Evolutionary conservation across 2,888 invertebrate genomes (phyloP).

Genomic region (Petrolisthes cinctipes): DNA sequence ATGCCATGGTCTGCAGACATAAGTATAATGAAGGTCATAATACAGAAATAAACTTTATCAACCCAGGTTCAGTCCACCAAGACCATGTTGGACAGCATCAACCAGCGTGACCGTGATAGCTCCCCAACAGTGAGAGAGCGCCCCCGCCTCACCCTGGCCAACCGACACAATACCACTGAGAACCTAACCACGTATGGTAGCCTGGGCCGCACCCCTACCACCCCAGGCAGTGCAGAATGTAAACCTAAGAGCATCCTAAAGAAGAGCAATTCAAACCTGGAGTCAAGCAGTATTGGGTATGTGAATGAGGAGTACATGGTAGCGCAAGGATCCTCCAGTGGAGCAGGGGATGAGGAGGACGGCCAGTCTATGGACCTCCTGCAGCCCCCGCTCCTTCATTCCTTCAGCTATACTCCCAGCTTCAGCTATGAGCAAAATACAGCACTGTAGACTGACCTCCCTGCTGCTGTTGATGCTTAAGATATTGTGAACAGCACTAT

Average conservation of each 20-base stretch:
- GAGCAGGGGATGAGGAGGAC: conserved; percentile 57
- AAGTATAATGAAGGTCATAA: background rate
- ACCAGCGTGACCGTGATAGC: conserved; percentile 64
- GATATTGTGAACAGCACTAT: background rate
- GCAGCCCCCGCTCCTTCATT: conserved; percentile 46
- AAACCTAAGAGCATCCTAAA: conserved; percentile 68
- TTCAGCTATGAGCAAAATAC: conserved; percentile 57
- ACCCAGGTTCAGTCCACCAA: conserved; percentile 63
- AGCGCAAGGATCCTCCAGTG: conserved; percentile 37
- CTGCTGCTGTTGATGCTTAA: background rate
- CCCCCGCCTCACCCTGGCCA: conserved; percentile 60
- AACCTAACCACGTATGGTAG: conserved; percentile 61
- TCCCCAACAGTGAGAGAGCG: conserved; percentile 56
- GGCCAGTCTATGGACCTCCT: conserved; percentile 40
- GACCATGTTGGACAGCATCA: conserved; percentile 60
- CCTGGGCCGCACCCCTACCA: conserved; percentile 59
- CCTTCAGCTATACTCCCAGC: conserved; percentile 54
- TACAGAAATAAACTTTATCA: background rate
- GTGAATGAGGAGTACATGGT: conserved; percentile 45
- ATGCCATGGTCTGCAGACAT: background rate
- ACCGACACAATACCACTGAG: conserved; percentile 61
- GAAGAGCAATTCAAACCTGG: conserved; percentile 68
- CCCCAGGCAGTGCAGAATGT: conserved; percentile 63
- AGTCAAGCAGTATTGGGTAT: conserved; percentile 64
- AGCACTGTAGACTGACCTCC: conserved; percentile 39